A percentile compares a stretch with the other conserved stretches of the same genome.
Evolutionary conservation across 2,113 vertebrate species (phyloP).

Genomic region (Aramus guarauna): DNA sequence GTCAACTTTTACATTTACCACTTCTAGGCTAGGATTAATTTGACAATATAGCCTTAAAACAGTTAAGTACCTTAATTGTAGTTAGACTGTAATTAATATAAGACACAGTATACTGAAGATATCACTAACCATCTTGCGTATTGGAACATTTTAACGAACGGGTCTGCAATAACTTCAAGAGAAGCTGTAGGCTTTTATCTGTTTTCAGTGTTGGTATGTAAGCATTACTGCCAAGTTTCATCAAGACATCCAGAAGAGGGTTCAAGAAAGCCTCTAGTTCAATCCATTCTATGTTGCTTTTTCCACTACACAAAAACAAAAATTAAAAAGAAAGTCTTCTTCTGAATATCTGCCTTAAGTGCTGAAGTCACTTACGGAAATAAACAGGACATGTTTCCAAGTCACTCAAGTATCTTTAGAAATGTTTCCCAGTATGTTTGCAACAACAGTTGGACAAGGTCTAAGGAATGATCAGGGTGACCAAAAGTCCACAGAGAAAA

Average conservation of each 20-base stretch:
- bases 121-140: constrained; percentile 68
- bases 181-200: constrained; percentile 89
- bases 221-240: constrained; percentile 84
- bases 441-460: not conserved
- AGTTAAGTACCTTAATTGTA: not conserved
- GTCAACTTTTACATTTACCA: not conserved
- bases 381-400: not conserved
- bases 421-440: not conserved
- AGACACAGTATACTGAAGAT: constrained; percentile 57
- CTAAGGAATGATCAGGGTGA: not conserved
- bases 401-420: not conserved
- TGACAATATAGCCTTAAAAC: not conserved
- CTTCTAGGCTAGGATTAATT: not conserved
- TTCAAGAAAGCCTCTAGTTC: constrained; percentile 79
- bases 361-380: not conserved
- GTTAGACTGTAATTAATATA: not conserved
- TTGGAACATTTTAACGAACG: constrained; percentile 56
- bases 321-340: constrained; percentile 56
- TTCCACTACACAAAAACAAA: constrained; percentile 70
- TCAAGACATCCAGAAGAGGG: constrained; percentile 86
- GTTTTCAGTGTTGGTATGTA: constrained; percentile 87
- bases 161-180: constrained; percentile 81
- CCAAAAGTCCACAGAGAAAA: not conserved
- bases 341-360: constrained; percentile 26
- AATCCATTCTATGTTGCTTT: constrained; percentile 52